These are phyloP conservation scores for Sphenopsis melanotis DNA, from an alignment of 2,797 vertebrate species.

Conservation along the genomic window DNA sequence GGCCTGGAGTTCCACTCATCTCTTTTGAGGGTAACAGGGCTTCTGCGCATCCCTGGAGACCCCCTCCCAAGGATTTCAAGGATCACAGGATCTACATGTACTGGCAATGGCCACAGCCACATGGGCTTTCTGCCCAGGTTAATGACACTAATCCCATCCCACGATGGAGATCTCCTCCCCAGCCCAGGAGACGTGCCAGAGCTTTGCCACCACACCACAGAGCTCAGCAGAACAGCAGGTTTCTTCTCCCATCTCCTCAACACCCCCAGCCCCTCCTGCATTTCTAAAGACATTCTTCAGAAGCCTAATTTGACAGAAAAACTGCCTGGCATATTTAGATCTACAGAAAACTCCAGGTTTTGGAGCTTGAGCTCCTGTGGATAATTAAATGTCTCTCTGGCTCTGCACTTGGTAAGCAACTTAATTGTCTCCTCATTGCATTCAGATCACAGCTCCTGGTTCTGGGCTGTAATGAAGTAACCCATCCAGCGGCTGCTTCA, in stretches of 20 bases:
- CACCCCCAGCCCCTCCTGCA: not conserved
- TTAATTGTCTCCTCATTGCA: conserved; percentile 67
- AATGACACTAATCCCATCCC: not conserved
- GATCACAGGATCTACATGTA: not conserved
- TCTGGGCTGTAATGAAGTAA: conserved; percentile 57
- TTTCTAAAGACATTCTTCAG: not conserved
- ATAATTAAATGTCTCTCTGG: conserved; percentile 61
- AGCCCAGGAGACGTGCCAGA: not conserved
- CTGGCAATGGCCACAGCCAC: not conserved
- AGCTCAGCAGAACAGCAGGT: not conserved
- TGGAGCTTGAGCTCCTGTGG: not conserved
- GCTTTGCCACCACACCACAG: not conserved
- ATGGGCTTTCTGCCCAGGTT: not conserved
- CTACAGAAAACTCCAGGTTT: conserved; percentile 35
- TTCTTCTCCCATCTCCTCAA: not conserved
- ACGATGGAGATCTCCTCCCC: not conserved
- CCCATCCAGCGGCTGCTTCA: not conserved
- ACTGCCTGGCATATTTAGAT: not conserved
- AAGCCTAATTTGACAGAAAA: conserved; percentile 40
- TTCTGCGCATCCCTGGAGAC: not conserved
- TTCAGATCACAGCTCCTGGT: conserved; percentile 56
- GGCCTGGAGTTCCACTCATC: not conserved
- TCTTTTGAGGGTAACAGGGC: not conserved
- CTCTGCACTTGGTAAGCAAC: conserved; percentile 30
- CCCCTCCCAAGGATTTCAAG: not conserved